Evolutionary conservation across 1,140 invertebrate genomes (phyloP).

Genomic region (Lucilia sericata): DNA sequence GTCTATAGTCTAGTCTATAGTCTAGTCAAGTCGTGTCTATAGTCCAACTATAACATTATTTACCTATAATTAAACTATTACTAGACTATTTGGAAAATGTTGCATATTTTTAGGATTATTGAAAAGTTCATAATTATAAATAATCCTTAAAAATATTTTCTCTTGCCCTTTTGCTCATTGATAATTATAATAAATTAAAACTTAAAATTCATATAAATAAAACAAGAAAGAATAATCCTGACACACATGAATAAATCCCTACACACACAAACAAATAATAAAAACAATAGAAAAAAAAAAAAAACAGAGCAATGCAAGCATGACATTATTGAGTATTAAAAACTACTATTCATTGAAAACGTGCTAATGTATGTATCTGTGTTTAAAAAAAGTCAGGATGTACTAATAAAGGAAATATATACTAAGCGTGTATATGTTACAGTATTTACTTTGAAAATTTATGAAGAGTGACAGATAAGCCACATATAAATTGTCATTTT

Average conservation of each 20-base stretch:
- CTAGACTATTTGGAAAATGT: no score
- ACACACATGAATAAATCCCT: background rate
- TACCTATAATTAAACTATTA: no score
- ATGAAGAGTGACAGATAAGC: slow-evolving; percentile 1
- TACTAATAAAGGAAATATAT: background rate
- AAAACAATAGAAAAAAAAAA: no score
- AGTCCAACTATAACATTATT: no score
- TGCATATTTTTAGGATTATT: no score
- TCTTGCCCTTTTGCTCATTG: background rate
- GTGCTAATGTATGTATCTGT: background rate
- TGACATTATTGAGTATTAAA: slow-evolving; percentile 13
- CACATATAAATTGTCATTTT: slow-evolving; percentile 23
- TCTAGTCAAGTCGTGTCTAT: no score
- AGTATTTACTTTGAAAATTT: background rate
- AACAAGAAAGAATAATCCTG: background rate
- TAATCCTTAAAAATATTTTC: slow-evolving; percentile 8
- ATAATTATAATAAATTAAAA: background rate
- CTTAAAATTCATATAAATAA: background rate
- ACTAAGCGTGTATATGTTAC: background rate
- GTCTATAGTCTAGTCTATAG: no score
- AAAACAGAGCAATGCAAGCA: background rate
- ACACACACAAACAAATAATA: background rate
- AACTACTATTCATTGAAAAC: background rate
- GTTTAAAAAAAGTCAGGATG: background rate
- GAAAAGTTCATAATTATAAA: background rate